Conservation (phyloP, 2,888 invertebrate species). For the Drosophila basisetae region DNA sequence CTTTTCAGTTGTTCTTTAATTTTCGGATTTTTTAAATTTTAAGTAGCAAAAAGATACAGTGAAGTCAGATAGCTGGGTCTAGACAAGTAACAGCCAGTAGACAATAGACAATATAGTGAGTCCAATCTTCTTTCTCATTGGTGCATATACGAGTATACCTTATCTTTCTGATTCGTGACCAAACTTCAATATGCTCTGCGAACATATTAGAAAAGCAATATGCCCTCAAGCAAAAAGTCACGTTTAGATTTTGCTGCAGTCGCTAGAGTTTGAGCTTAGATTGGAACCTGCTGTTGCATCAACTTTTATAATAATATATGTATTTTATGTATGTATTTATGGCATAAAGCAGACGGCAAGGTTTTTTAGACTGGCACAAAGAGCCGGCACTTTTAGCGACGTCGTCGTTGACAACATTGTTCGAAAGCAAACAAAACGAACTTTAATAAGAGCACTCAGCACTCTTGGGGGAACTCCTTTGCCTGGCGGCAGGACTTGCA, state of each 20-base stretch:
- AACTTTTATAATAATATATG: constrained; percentile 15
- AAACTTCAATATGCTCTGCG: background rate
- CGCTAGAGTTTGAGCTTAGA: background rate
- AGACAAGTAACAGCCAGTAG: background rate
- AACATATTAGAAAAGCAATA: background rate
- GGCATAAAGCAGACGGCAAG: constrained; percentile 29
- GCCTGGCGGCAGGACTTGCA: background rate
- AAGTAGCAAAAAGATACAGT: background rate
- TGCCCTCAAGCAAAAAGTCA: constrained; percentile 4
- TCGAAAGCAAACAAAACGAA: constrained; percentile 73
- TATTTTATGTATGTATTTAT: constrained; percentile 22
- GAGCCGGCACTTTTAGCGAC: constrained; percentile 39
- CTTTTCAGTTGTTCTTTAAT: background rate
- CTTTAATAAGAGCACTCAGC: constrained; percentile 75
- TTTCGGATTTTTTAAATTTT: background rate
- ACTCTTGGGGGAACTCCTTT: constrained; percentile 31
- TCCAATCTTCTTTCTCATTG: background rate
- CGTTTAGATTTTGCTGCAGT: constrained; percentile 8
- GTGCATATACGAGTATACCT: background rate
- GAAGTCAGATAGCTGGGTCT: background rate
- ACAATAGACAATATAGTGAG: background rate
- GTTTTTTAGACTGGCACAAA: constrained; percentile 29
- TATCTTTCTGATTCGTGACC: constrained; percentile 4
- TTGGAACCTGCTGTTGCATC: constrained; percentile 26
- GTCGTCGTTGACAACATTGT: constrained; percentile 65